Conservation (phyloP, 1,140 invertebrate species). For the Diploscapter pachys region DNA sequence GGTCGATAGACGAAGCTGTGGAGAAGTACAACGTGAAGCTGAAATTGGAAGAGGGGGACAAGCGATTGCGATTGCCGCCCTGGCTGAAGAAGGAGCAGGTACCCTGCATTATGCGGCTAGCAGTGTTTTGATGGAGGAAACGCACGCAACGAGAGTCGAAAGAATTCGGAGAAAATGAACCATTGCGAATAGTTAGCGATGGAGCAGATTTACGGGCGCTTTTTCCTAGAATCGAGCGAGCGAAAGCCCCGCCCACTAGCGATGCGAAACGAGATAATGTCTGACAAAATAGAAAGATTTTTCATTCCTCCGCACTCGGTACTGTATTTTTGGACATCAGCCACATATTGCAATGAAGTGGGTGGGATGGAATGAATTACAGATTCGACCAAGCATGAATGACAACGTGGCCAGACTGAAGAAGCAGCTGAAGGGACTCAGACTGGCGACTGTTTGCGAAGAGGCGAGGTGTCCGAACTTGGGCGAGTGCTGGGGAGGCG, state of each 20-base stretch:
- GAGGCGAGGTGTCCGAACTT: constrained; percentile 99
- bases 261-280: neutral
- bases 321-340: no score
- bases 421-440: constrained; percentile 78
- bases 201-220: no score
- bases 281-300: neutral
- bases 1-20: constrained; percentile 22
- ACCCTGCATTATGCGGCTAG: neutral
- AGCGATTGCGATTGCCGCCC: constrained; percentile 72
- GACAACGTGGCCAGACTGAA: constrained; percentile 70
- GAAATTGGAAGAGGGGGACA: constrained; percentile 40
- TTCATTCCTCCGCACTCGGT: no score
- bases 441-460: constrained; percentile 94
- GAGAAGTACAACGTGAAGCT: constrained; percentile 31
- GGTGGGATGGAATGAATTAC: neutral
- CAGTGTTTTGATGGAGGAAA: neutral
- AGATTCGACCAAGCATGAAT: constrained; percentile 27
- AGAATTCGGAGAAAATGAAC: no score
- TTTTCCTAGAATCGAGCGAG: no score
- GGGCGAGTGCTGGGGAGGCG: constrained; percentile 94
- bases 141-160: no score
- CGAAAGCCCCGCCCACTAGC: no score
- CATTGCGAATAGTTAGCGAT: no score
- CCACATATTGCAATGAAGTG: no score
- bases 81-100: constrained; percentile 79